Evolutionary conservation across 2,888 invertebrate genomes (phyloP), one percentile per base, ranked within the genome.

Genomic region (Andrena praecox): DNA sequence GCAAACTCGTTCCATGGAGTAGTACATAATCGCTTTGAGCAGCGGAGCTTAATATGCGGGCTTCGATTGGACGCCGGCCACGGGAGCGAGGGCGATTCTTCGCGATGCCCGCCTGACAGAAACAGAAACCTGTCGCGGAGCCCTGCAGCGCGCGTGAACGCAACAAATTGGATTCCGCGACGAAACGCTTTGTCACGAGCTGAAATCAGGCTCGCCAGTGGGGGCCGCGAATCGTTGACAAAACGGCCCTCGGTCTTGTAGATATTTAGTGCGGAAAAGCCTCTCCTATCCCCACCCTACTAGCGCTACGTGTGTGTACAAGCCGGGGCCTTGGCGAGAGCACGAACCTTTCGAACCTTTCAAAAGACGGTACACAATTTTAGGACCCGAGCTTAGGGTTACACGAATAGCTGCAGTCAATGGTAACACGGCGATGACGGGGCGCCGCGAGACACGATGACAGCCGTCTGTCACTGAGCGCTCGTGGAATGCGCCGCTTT

Each of bases 1-100:
- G 71, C 67, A 63, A 82, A 82, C 74, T 82, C 70, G 74, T 75
- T 80, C 67, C 63, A 48, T 29, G 24, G 69, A 67, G 83, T 56
- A 42, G 42, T 42, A 16, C 42, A 72, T 83, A 83, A 85, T 73
- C 77, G 73, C 62, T 75, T 56, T 29, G 72, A 63, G 62, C 64
- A 35, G 52, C n/a, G 50, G 54, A 60, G 29, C 60, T 73, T 73
- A 71, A 68, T 68, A 74, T 24, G 59, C 60, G 33, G 20, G 35
- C 29, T 42, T 27, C 56, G 64, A 70, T 81, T 10, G 72, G 68
- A 68, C 10, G 71, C 67, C 50, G 72, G 63, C 60, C 59, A 48
- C 68, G 60, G 71, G 67, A 60, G 63, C 48, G 10, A 31, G 70
- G 20, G 29, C 50, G 50, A 78, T 82, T 79, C 31, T 59, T 67